phyloP scores from a whole-genome alignment of 2,888 invertebrate genomes.

The Chalcosyrphus nemorum region DNA sequence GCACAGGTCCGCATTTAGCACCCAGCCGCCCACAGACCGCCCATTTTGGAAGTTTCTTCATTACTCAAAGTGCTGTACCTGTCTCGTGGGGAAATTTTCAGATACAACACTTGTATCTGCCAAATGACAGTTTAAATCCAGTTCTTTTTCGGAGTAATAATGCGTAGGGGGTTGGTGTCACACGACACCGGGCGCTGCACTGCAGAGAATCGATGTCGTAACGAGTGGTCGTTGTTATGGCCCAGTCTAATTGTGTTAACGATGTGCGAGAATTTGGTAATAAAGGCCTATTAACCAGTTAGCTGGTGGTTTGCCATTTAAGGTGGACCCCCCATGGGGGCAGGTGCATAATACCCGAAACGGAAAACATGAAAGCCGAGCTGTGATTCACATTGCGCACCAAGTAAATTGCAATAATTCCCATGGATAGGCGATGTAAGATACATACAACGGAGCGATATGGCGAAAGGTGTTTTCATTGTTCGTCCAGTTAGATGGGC shows the following conservation, averaged over 20 bases:
- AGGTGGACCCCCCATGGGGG: slow-evolving; percentile 57
- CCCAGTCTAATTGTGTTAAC: slow-evolving; percentile 67
- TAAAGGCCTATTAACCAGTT: slow-evolving; percentile 68
- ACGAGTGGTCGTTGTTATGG: slow-evolving; percentile 24
- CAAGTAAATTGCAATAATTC: slow-evolving; percentile 64
- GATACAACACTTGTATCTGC: slow-evolving; percentile 44
- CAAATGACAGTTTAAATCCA: slow-evolving; percentile 43
- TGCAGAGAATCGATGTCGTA: slow-evolving; percentile 28
- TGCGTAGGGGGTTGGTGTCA: slow-evolving; percentile 67
- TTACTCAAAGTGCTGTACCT: not conserved
- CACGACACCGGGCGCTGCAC: slow-evolving; percentile 37
- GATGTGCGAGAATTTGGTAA: slow-evolving; percentile 72
- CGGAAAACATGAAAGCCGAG: slow-evolving; percentile 23
- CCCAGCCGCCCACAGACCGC: slow-evolving; percentile 62
- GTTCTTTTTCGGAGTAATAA: slow-evolving; percentile 34
- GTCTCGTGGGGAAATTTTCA: slow-evolving; percentile 5
- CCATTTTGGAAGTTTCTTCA: slow-evolving; percentile 26
- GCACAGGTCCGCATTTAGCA: slow-evolving; percentile 65
- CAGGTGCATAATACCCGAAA: slow-evolving; percentile 52
- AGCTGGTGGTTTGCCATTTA: slow-evolving; percentile 55
- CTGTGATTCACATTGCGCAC: slow-evolving; percentile 17
- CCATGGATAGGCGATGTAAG: slow-evolving; percentile 64
- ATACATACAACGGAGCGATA: slow-evolving; percentile 13
- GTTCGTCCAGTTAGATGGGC: not conserved
- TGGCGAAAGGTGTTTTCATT: not conserved